Evolutionary conservation across 2,797 vertebrate species (phyloP).

Genomic region (Melanotaenia boesemani): DNA sequence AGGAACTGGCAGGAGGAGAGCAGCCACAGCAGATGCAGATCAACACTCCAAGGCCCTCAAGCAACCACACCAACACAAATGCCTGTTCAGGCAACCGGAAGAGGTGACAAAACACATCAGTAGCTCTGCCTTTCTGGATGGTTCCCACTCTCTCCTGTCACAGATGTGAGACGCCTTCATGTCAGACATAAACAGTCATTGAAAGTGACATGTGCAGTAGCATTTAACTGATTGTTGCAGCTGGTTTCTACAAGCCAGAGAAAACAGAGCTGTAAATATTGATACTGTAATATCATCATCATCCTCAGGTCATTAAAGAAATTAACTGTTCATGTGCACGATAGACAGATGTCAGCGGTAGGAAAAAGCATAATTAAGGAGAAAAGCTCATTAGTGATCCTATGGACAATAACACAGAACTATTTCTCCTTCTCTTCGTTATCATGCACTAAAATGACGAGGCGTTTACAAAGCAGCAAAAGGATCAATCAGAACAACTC

Average conservation of each 20-base stretch:
- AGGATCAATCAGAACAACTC: too few species aligned
- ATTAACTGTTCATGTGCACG: conserved; percentile 33
- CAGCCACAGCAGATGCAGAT: conserved; percentile 84
- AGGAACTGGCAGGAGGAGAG: conserved; percentile 79
- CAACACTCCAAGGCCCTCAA: conserved; percentile 84
- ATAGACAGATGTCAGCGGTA: conserved; percentile 42
- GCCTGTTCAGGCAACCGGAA: conserved; percentile 87
- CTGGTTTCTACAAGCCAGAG: conserved; percentile 15
- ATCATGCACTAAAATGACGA: too few species aligned
- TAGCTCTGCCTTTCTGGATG: conserved; percentile 81
- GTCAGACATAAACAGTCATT: conserved; percentile 72
- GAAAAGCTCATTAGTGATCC: conserved; percentile 11
- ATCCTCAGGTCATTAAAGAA: conserved; percentile 22
- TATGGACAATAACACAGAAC: background rate
- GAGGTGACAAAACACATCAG: conserved; percentile 87
- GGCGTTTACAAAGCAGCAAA: too few species aligned
- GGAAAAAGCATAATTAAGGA: background rate
- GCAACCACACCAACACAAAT: conserved; percentile 75
- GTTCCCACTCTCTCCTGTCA: conserved; percentile 81
- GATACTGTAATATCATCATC: conserved; percentile 5
- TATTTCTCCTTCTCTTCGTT: too few species aligned
- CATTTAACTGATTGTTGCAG: conserved; percentile 59
- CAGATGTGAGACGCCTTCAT: conserved; percentile 64
- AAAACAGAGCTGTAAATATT: conserved; percentile 26
- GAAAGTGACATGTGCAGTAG: conserved; percentile 76